phyloP scores from a whole-genome alignment of 2,113 vertebrate genomes.

The Casuarius casuarius region DNA sequence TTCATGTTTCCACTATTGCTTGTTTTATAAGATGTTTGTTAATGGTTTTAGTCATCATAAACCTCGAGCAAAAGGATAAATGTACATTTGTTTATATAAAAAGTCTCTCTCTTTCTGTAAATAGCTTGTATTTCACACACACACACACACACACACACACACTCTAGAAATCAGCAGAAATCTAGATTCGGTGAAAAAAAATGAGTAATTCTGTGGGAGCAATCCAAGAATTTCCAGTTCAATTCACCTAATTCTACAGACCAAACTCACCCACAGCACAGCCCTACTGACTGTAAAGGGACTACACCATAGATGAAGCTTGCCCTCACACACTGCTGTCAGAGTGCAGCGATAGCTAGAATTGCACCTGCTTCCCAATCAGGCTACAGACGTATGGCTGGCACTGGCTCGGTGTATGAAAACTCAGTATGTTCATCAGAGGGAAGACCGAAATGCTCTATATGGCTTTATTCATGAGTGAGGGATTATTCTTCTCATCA shows the following conservation, averaged over 20 bases:
- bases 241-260: not conserved
- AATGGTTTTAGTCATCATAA: not conserved
- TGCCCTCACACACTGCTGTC: fast-evolving
- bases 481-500: not conserved
- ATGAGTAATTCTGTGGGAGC: not conserved
- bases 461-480: not conserved
- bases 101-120: not conserved
- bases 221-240: not conserved
- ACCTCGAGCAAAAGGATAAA: not conserved
- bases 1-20: not conserved
- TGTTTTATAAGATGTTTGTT: not conserved
- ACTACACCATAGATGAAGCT: not conserved
- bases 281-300: not conserved
- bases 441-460: not conserved
- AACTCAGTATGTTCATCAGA: not conserved
- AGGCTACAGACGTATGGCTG: not conserved
- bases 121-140: not conserved
- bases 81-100: not conserved
- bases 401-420: not conserved
- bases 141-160: too few relatives aligned
- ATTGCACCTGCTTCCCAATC: not conserved
- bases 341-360: not conserved
- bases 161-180: not conserved
- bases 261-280: not conserved
- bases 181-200: not conserved